phyloP scores from a whole-genome alignment of 2,797 vertebrate genomes.

The Melanotaenia boesemani region DNA sequence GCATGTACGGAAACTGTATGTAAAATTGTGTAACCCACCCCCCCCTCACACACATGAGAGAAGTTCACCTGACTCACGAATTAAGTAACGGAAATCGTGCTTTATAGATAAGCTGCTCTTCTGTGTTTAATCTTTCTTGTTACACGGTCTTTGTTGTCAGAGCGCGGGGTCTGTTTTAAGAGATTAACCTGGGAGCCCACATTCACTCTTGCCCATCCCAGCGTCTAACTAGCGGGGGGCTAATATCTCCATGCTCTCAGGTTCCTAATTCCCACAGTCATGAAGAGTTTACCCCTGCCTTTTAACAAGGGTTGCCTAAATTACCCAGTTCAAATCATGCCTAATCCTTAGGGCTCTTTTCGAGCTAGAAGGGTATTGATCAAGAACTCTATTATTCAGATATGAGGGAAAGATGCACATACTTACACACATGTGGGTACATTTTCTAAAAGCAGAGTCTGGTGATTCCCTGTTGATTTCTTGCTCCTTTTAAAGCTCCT shows the following conservation, averaged over 20 bases:
- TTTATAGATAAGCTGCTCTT: conserved; percentile 74
- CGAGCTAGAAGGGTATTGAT: conserved; percentile 65
- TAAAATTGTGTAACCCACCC: conserved; percentile 8
- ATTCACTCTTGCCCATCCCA: conserved; percentile 48
- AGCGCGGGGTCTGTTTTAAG: conserved; percentile 68
- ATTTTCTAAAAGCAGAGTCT: conserved; percentile 2
- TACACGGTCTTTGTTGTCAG: conserved; percentile 78
- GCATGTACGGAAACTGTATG: neutral
- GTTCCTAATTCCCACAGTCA: conserved; percentile 65
- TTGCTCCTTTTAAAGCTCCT: conserved; percentile 18
- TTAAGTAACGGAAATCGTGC: conserved; percentile 69
- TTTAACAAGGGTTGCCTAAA: conserved; percentile 69
- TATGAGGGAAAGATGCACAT: conserved; percentile 13
- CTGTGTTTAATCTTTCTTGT: conserved; percentile 76
- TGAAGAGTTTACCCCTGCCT: conserved; percentile 60
- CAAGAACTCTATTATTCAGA: conserved; percentile 60
- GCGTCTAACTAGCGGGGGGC: conserved; percentile 68
- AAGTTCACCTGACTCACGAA: conserved; percentile 42
- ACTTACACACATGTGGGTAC: neutral
- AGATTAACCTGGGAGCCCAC: conserved; percentile 78
- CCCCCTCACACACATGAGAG: conserved; percentile 7
- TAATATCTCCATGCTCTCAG: conserved; percentile 56
- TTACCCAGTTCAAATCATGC: conserved; percentile 71
- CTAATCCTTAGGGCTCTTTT: conserved; percentile 65
- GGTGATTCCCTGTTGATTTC: conserved; percentile 39